Base-by-base conservation (phyloP, 2,888 invertebrate species). In the Congeria kusceri region DNA sequence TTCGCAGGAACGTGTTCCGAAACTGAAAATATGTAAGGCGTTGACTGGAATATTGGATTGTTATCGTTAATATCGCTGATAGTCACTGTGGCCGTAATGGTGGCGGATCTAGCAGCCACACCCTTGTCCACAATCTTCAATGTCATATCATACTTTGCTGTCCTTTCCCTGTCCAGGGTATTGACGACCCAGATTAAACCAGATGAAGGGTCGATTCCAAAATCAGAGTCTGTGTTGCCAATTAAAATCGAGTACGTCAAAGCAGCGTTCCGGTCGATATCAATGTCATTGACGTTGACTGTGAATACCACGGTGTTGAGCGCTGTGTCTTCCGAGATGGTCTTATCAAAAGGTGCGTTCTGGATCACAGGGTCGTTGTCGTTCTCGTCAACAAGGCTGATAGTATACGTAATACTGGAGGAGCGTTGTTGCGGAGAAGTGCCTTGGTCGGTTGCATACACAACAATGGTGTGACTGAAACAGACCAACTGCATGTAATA, bases 11-110 rank as follows among this genome's bases (percentile, higher is more conserved):
- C 87, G 72, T 89, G 86, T 68, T 92, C 92, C 1, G 80, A 61
- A 4, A 91, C 83, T 29, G 53, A 79, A 39, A 89, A 86, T 0
- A 77, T 70, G 69, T 88, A 89, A 5, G 77, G 73, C 49, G 23
- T 39, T 3, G 79, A 78, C 20, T 77, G 77, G 68, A 90, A 90
- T 18, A 80, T 72, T 13, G 91, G 90, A 27, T 64, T 66, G 65
- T 89, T 89, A 77, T 91, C 90, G 72, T 91, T 91, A 13, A 85
- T 61, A 72, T 91, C 91, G 23, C 77, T 73, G 15, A 91, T 80
- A 18, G 87, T 85, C 1, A 91, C 77, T 0, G 87, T 82, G 3
- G 87, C 84, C 15, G 85, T 86, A 9, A 84, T 73, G 23, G 80
- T 82, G 15, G 77, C 79, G 63, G 68, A 81, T 49, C 72, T 68